phyloP scores from a whole-genome alignment of 2,888 invertebrate genomes.

The Megalurothrips usitatus region DNA sequence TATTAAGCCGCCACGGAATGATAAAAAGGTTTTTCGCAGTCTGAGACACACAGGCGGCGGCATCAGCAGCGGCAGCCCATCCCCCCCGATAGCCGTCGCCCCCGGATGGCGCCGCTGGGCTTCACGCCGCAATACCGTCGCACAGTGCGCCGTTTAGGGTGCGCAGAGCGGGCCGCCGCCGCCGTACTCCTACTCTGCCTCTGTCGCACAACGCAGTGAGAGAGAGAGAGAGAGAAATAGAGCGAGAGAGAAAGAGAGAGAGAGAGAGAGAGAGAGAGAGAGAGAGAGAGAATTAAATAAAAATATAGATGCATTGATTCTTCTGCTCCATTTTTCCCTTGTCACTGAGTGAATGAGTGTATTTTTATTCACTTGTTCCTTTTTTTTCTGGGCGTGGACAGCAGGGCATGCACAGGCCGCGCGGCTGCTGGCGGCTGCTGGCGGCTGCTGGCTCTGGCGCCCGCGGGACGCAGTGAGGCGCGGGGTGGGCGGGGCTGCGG shows the following conservation, averaged over 20 bases:
- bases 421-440: no score
- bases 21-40: neutral
- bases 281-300: neutral
- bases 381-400: no score
- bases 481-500: no score
- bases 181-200: neutral
- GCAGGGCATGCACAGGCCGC: neutral
- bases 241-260: neutral
- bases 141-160: neutral
- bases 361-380: no score
- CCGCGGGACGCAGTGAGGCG: no score
- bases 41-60: no score
- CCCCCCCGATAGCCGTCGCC: neutral
- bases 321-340: no score
- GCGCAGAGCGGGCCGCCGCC: neutral
- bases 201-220: neutral
- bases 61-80: no score
- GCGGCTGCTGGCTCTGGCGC: no score
- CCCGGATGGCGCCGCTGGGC: neutral
- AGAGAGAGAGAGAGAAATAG: neutral
- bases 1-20: neutral
- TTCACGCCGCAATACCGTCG: neutral
- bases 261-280: slow-evolving; percentile 10
- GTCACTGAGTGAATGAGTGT: no score
- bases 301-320: no score